These are phyloP conservation scores for Diplazon laetatorius DNA, from an alignment of 2,888 invertebrate species.

Conservation along the genomic window DNA sequence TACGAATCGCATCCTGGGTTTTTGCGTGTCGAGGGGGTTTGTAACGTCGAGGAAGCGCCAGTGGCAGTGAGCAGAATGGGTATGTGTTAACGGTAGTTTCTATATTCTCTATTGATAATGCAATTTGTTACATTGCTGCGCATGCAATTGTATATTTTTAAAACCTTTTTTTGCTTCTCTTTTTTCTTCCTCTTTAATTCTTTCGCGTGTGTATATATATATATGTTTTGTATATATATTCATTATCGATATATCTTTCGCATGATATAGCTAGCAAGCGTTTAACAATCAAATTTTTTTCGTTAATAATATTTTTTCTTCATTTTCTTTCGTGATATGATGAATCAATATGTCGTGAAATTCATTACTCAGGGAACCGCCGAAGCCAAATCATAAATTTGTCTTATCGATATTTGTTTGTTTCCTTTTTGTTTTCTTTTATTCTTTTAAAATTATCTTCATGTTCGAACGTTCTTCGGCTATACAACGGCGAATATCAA, in stretches of 20 bases:
- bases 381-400: conserved; percentile 75
- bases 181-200: conserved; percentile 67
- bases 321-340: conserved; percentile 80
- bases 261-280: conserved; percentile 76
- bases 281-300: conserved; percentile 75
- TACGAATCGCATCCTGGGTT: conserved; percentile 1
- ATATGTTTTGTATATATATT: conserved; percentile 70
- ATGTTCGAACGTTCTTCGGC: conserved; percentile 66
- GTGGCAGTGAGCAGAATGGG: conserved; percentile 80
- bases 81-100: conserved; percentile 68
- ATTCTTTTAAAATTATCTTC: conserved; percentile 13
- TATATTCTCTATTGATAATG: conserved; percentile 77
- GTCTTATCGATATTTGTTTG: conserved; percentile 66
- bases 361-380: conserved; percentile 74
- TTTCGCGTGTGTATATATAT: conserved; percentile 70
- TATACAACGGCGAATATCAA: conserved; percentile 80
- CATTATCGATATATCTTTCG: conserved; percentile 66
- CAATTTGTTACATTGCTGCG: conserved; percentile 80
- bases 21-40: conserved; percentile 63
- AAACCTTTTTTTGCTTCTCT: conserved; percentile 67
- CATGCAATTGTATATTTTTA: conserved; percentile 78
- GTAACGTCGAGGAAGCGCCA: conserved; percentile 75
- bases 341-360: conserved; percentile 79
- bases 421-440: conserved; percentile 52
- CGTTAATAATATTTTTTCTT: conserved; percentile 74